These are phyloP conservation scores for Apamea monoglypha DNA, from an alignment of 2,888 invertebrate species.

Conservation along the genomic window DNA sequence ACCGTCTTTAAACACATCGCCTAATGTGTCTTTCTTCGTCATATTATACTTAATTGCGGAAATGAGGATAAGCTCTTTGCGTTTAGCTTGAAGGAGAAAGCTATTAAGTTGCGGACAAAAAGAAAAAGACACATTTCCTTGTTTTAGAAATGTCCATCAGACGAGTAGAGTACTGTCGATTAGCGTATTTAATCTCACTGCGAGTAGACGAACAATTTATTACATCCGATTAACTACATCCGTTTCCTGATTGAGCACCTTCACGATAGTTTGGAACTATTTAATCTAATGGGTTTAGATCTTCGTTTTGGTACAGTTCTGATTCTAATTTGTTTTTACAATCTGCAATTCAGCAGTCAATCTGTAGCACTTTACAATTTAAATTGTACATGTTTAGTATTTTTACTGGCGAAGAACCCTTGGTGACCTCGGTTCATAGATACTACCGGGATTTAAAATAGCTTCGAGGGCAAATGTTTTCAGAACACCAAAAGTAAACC, in stretches of 20 bases:
- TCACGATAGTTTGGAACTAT: conserved; percentile 4
- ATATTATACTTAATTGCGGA: conserved; percentile 72
- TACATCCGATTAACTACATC: conserved; percentile 46
- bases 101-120: conserved; percentile 66
- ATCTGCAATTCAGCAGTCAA: too few relatives aligned
- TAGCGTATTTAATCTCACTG: conserved; percentile 46
- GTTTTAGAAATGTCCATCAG: conserved; percentile 76
- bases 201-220: conserved; percentile 37
- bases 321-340: not conserved
- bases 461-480: not conserved
- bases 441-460: not conserved
- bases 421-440: not conserved
- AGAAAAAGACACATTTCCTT: conserved; percentile 76
- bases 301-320: not conserved
- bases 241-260: conserved; percentile 43
- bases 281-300: not conserved
- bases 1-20: conserved; percentile 17
- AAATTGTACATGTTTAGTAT: not conserved
- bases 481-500: not conserved
- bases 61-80: conserved; percentile 64
- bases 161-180: conserved; percentile 59
- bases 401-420: not conserved
- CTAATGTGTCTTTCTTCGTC: conserved; percentile 41
- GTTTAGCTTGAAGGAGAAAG: conserved; percentile 71
- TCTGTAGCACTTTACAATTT: not conserved